Evolutionary conservation across 2,797 vertebrate species (phyloP), one percentile per base, ranked within the genome.

Genomic region (Nyctibius grandis): DNA sequence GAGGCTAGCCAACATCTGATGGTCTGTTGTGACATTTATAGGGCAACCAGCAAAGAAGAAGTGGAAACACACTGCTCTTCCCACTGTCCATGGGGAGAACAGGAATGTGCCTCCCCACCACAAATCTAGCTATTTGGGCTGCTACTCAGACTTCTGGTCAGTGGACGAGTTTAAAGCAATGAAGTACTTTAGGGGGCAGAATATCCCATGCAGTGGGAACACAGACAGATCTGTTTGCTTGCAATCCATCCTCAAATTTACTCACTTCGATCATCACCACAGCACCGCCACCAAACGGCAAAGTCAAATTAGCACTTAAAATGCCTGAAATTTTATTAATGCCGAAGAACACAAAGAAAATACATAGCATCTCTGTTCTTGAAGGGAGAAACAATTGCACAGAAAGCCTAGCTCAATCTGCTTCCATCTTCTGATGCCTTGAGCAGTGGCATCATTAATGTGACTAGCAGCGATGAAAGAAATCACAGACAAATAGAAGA

Each of bases 201-300:
- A 36, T 75, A 45, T 60, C 29, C 34, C 23, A 19, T 31, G 67
- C 36, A 65, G 36, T 48, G 50, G 83, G 44, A 95, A 34, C 25
- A 84, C 25, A 79, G 51, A 84, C 25, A 79, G 51, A 59, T 69
- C 50, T 54, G 28, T 73, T 84, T 75, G 28, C 59, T 82, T 73
- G 67, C 51, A 81, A 69, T 51, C 25, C 42, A 28, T 59, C 47
- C 65, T 68, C 47, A 47, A 77, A 84, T 72, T 59, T 17, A 65
- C 25, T 82, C 40, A 22, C 50, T 85, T 85, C 8, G 7, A 29
- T 67, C 77, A 67, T 48, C 48, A 48, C 67, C 77, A 44, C 77
- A 90, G 74, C 56, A 95, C 88, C 2, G 44, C 74, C 92, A 89
- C 38, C 86, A 93, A 91, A 95, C 12, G 83, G 86, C 54, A 86